These are phyloP conservation scores for Scalopus aquaticus DNA, from an alignment of 2,113 vertebrate species.

Conservation along the genomic window DNA sequence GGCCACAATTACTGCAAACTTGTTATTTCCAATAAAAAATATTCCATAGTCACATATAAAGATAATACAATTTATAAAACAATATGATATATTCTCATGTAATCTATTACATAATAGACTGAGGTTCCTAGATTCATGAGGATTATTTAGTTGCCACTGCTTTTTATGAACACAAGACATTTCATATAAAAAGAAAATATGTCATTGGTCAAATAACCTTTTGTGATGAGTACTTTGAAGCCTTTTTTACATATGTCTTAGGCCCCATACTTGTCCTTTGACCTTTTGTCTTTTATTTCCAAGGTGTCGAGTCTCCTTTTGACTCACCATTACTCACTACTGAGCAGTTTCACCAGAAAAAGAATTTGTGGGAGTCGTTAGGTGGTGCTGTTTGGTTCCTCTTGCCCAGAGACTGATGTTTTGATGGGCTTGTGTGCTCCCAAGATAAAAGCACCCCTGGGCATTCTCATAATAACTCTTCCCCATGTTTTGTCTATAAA, in stretches of 20 bases:
- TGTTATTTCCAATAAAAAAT: neutral
- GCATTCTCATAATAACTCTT: neutral
- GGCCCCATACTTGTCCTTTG: accelerated
- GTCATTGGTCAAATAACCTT: neutral
- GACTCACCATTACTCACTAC: neutral
- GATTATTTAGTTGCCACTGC: neutral
- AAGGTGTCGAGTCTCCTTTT: neutral
- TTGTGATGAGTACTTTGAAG: no score
- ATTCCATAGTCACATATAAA: neutral
- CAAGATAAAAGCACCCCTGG: neutral
- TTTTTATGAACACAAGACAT: neutral
- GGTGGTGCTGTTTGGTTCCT: neutral
- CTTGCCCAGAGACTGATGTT: neutral
- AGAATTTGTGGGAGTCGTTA: neutral
- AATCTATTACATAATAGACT: neutral
- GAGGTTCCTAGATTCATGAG: neutral
- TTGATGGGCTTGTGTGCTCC: neutral
- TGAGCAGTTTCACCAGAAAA: neutral
- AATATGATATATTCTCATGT: neutral
- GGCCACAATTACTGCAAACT: neutral
- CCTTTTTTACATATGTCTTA: neutral
- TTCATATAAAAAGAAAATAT: neutral
- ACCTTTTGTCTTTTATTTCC: neutral
- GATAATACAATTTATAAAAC: neutral
- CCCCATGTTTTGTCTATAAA: neutral